A percentile compares a stretch with the other conserved stretches of the same genome.
phyloP scores from a whole-genome alignment of 2,888 invertebrate species.

The Cephus nigrinus region DNA sequence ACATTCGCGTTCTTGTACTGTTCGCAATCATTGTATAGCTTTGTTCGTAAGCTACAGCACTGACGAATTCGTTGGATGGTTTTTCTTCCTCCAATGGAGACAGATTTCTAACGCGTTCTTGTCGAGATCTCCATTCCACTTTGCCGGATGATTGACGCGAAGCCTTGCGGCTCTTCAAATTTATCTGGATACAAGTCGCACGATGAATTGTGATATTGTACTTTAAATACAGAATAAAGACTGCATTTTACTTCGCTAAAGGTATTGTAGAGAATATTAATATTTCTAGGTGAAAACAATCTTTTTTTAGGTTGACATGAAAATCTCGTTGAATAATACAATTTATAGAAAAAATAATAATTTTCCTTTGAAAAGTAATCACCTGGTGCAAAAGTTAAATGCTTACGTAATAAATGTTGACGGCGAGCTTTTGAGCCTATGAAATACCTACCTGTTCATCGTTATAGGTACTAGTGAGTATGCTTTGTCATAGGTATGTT shows the following conservation, averaged over 20 bases:
- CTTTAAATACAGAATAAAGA: background rate
- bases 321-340: background rate
- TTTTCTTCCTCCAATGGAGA: background rate
- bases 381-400: background rate
- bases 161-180: background rate
- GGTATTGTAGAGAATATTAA: background rate
- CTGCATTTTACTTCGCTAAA: background rate
- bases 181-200: background rate
- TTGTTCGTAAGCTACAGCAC: background rate
- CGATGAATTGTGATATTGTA: background rate
- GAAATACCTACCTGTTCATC: background rate
- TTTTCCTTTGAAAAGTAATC: background rate
- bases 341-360: background rate
- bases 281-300: background rate
- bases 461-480: background rate
- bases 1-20: background rate
- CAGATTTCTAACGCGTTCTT: background rate
- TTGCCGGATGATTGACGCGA: background rate
- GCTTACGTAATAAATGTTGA: background rate
- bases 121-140: background rate
- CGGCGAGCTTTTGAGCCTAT: background rate
- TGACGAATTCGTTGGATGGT: background rate
- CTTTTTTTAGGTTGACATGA: background rate
- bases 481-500: background rate
- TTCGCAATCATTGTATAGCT: background rate